Evolutionary conservation across 2,888 invertebrate species (phyloP).

Genomic region (Melieria omissa): DNA sequence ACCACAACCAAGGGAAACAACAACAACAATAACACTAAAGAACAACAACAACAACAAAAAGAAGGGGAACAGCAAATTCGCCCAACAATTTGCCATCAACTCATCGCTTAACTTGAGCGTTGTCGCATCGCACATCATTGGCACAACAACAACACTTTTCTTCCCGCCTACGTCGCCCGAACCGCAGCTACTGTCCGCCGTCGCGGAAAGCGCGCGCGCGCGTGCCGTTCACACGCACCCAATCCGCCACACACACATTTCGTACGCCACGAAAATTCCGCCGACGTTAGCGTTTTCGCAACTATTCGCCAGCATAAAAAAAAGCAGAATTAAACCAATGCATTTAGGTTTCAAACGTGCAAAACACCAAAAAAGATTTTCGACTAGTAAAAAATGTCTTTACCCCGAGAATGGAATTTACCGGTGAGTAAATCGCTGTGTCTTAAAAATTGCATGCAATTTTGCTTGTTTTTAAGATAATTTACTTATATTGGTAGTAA

Average conservation of each 20-base stretch:
- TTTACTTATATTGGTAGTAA: background rate
- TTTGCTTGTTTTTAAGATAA: background rate
- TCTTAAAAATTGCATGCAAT: background rate
- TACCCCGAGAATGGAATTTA: slow-evolving; percentile 68
- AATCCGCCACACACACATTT: background rate
- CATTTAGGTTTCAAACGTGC: slow-evolving; percentile 69
- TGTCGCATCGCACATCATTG: background rate
- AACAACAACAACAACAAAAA: slow-evolving; percentile 9
- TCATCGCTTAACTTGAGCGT: too few relatives aligned
- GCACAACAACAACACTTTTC: background rate
- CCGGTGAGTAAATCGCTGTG: slow-evolving; percentile 53
- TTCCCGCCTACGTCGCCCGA: background rate
- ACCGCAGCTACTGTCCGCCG: background rate
- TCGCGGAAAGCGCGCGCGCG: background rate
- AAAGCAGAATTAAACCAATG: slow-evolving; percentile 67
- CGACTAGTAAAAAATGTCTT: slow-evolving; percentile 67
- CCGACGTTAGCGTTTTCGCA: slow-evolving; percentile 45
- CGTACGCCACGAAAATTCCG: slow-evolving; percentile 45
- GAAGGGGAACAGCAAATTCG: slow-evolving; percentile 17
- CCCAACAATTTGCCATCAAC: slow-evolving; percentile 29
- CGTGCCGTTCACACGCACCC: background rate
- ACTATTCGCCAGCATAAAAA: slow-evolving; percentile 50
- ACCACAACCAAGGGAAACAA: slow-evolving; percentile 18
- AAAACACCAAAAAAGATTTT: slow-evolving; percentile 65
- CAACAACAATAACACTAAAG: background rate